A percentile compares a stretch with the other conserved stretches of the same genome.
Conservation (phyloP, 2,113 vertebrate species). For the Elgaria multicarinata region DNA sequence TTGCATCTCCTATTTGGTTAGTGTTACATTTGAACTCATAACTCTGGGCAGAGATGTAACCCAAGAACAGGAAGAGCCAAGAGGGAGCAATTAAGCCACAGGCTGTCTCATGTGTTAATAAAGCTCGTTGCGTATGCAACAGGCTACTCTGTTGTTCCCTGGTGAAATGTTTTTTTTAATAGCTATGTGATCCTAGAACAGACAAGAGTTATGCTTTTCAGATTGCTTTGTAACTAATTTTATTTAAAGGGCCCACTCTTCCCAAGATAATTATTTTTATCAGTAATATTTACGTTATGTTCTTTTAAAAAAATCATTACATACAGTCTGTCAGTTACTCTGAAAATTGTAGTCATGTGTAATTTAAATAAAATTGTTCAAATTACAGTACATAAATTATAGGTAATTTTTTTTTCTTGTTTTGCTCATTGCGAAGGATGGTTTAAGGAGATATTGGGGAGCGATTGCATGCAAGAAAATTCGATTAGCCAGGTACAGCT, state of each 20-base stretch:
- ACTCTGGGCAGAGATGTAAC: too few relatives aligned
- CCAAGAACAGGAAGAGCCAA: too few relatives aligned
- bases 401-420: not conserved
- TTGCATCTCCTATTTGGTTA: too few relatives aligned
- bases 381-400: conserved; percentile 3
- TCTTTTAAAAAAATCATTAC: not conserved
- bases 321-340: not conserved
- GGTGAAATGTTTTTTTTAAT: not conserved
- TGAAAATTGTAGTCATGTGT: not conserved
- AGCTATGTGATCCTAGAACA: not conserved
- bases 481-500: conserved; percentile 76
- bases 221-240: not conserved
- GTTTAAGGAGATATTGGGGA: conserved; percentile 74
- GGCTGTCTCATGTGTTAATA: too few relatives aligned
- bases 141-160: not conserved
- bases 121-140: not conserved
- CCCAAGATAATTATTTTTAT: not conserved
- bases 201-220: not conserved
- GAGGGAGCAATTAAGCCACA: too few relatives aligned
- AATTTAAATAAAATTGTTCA: not conserved
- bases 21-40: too few relatives aligned
- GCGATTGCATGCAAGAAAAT: conserved; percentile 79
- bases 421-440: conserved; percentile 70
- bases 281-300: not conserved
- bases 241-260: not conserved